Conservation (phyloP, 1,140 invertebrate species). For the Gryllus bimaculatus region DNA sequence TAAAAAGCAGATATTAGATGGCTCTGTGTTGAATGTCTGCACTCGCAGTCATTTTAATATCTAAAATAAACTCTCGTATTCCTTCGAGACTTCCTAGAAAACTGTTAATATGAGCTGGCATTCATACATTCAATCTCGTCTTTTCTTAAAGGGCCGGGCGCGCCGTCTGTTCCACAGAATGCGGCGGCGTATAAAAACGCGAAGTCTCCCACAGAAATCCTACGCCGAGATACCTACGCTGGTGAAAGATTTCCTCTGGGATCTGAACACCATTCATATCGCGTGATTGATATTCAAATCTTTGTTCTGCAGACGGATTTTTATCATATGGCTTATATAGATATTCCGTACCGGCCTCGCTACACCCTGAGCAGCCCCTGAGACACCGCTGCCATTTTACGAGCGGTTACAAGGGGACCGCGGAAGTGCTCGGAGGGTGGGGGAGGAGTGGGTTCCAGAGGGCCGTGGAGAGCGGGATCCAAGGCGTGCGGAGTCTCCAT, state of each 20-base stretch:
- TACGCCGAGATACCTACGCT: background rate
- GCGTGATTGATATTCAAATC: constrained; percentile 4
- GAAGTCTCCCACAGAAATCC: background rate
- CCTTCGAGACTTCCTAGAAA: background rate
- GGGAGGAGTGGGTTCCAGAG: background rate
- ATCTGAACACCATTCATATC: background rate
- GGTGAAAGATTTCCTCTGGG: background rate
- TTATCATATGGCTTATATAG: background rate
- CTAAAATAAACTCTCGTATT: background rate
- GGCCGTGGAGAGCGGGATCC: background rate
- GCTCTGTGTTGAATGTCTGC: no score
- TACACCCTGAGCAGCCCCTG: background rate
- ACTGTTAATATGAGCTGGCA: background rate
- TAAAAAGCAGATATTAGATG: no score
- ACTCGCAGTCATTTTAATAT: no score
- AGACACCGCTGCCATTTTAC: background rate
- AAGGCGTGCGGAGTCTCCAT: background rate
- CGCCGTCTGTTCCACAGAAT: background rate
- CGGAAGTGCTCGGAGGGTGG: background rate
- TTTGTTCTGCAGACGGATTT: background rate
- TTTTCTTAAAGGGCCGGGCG: no score
- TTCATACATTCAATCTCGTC: background rate
- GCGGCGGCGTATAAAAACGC: background rate
- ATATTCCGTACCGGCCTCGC: background rate
- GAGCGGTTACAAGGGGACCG: background rate